Percentiles rank a stretch among this genome's conserved stretches.
Conservation (phyloP, 2,888 invertebrate genomes). For the Chloromyia formosa region DNA sequence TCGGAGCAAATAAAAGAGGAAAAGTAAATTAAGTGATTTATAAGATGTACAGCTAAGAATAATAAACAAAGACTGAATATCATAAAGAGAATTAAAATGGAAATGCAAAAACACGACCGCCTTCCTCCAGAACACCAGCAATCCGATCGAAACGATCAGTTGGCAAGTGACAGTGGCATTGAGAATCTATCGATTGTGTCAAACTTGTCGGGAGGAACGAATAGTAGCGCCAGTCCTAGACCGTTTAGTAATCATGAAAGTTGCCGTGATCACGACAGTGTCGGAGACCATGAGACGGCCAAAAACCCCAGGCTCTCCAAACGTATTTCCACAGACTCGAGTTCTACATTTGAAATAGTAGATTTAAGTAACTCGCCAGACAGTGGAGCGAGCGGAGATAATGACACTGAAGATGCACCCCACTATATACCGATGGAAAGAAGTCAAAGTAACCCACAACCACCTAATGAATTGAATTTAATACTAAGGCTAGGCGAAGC, state of each 20-base stretch:
- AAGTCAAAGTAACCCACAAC: not conserved
- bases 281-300: slow-evolving; percentile 12
- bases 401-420: not conserved
- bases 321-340: slow-evolving; percentile 49
- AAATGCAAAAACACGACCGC: slow-evolving; percentile 29
- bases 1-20: not conserved
- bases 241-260: not conserved
- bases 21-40: slow-evolving; percentile 17
- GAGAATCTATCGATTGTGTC: slow-evolving; percentile 36
- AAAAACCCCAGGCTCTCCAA: slow-evolving; percentile 41
- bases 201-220: slow-evolving; percentile 19
- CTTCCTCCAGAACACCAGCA: slow-evolving; percentile 9
- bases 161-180: slow-evolving; percentile 39
- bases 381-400: slow-evolving; percentile 20
- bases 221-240: slow-evolving; percentile 23
- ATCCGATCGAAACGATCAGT: slow-evolving; percentile 19
- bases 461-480: slow-evolving; percentile 21
- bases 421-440: not conserved
- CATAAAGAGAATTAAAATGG: slow-evolving; percentile 2
- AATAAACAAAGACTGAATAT: slow-evolving; percentile 2
- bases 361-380: slow-evolving; percentile 47
- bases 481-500: not conserved
- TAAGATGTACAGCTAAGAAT: slow-evolving; percentile 30
- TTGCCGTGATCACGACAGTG: slow-evolving; percentile 10
- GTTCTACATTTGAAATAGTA: slow-evolving; percentile 51